A percentile compares a stretch with the other conserved stretches of the same genome.
Evolutionary conservation across 1,140 invertebrate species (phyloP).

Genomic region (Pissodes strobi): DNA sequence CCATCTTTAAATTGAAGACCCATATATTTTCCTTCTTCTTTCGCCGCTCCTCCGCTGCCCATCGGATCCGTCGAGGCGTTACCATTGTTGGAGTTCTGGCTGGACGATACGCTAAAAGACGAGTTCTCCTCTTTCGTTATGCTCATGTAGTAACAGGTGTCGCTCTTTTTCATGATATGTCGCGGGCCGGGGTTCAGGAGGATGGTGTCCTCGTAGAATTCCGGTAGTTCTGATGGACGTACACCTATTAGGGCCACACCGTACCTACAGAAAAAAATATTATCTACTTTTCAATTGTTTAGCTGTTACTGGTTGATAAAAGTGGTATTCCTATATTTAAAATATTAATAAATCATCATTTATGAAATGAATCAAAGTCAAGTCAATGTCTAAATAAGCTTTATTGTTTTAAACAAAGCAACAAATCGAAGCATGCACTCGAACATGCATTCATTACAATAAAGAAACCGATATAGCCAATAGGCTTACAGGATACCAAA

Average conservation of each 20-base stretch:
- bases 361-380: too few relatives aligned
- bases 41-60: conserved; percentile 53
- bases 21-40: conserved; percentile 30
- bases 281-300: too few relatives aligned
- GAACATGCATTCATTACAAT: too few relatives aligned
- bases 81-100: conserved; percentile 57
- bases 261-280: conserved; percentile 66
- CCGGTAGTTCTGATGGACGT: conserved; percentile 86
- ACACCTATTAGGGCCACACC: conserved; percentile 95
- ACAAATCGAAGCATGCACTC: too few relatives aligned
- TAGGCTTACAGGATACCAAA: too few relatives aligned
- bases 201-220: conserved; percentile 93
- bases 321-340: too few relatives aligned
- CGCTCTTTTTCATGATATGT: conserved; percentile 96
- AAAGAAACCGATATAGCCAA: too few relatives aligned
- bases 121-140: conserved; percentile 97
- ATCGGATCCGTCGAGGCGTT: conserved; percentile 46
- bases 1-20: conserved; percentile 57
- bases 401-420: too few relatives aligned
- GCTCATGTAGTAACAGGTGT: conserved; percentile 98
- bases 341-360: too few relatives aligned
- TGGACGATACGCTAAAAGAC: conserved; percentile 87
- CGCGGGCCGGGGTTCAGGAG: conserved; percentile 96
- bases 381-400: too few relatives aligned
- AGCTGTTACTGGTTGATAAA: too few relatives aligned